Evolutionary conservation across 2,888 invertebrate genomes (phyloP).

Genomic region (Chromoteleia sp.): DNA sequence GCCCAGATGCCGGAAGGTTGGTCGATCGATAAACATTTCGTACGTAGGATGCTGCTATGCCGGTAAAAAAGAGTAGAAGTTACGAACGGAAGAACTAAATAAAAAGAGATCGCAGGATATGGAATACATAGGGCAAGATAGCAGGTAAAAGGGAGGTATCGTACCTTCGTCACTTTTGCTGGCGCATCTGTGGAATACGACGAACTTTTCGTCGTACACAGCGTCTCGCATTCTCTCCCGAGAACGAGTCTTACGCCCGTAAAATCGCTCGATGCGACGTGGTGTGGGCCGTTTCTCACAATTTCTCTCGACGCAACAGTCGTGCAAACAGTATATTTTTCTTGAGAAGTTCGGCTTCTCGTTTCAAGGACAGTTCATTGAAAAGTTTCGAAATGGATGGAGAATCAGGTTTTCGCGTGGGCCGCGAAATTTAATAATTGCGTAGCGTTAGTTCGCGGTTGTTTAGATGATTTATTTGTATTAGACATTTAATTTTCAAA

Average conservation of each 20-base stretch:
- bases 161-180: conserved; percentile 69
- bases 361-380: conserved; percentile 49
- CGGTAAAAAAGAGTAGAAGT: conserved; percentile 15
- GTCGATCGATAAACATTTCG: conserved; percentile 52
- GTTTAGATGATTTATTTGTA: too few relatives aligned
- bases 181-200: conserved; percentile 72
- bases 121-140: conserved; percentile 44
- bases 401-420: conserved; percentile 7
- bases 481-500: too few relatives aligned
- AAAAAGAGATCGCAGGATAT: conserved; percentile 53
- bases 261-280: conserved; percentile 50
- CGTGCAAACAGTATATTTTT: conserved; percentile 59
- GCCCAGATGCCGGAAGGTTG: not conserved
- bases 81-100: not conserved
- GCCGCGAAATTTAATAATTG: too few relatives aligned
- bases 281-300: conserved; percentile 41
- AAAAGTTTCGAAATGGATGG: conserved; percentile 26
- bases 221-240: conserved; percentile 70
- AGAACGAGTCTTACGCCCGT: conserved; percentile 37
- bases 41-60: conserved; percentile 53
- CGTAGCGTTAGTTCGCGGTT: too few relatives aligned
- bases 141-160: conserved; percentile 69
- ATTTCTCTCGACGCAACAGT: conserved; percentile 59
- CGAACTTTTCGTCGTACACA: conserved; percentile 78
- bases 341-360: conserved; percentile 26